Conservation (phyloP, 1,140 invertebrate species). For the Lepidurus apus region DNA sequence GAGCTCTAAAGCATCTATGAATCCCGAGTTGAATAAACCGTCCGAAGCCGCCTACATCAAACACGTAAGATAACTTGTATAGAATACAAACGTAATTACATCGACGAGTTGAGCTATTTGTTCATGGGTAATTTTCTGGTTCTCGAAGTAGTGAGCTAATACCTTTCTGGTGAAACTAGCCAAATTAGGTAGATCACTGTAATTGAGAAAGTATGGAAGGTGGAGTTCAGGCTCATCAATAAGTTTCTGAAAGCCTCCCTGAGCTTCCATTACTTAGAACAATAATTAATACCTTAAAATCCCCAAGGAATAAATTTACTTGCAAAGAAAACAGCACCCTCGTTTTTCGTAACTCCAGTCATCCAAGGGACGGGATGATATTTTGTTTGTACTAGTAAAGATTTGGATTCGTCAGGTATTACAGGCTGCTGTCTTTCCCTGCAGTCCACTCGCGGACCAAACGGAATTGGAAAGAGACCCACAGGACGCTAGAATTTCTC, state of each 20-base stretch:
- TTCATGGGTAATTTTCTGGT: conserved; percentile 6
- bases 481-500: not conserved
- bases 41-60: not conserved
- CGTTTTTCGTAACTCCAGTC: conserved; percentile 58
- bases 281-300: not conserved
- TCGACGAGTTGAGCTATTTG: not conserved
- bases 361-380: conserved; percentile 60
- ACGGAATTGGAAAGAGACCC: conserved; percentile 28
- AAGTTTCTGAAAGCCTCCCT: not conserved
- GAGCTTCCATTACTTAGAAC: not conserved
- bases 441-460: conserved; percentile 33
- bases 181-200: not conserved
- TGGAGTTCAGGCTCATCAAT: not conserved
- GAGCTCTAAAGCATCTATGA: not conserved
- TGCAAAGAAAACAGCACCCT: conserved; percentile 48
- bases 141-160: not conserved
- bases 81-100: not conserved
- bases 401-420: conserved; percentile 54
- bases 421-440: conserved; percentile 53
- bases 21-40: not conserved
- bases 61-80: not conserved
- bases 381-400: conserved; percentile 53
- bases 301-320: conserved; percentile 26
- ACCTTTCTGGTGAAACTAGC: not conserved
- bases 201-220: not conserved